Evolutionary conservation across 2,113 vertebrate species (phyloP).

Genomic region (Chloebia gouldiae): DNA sequence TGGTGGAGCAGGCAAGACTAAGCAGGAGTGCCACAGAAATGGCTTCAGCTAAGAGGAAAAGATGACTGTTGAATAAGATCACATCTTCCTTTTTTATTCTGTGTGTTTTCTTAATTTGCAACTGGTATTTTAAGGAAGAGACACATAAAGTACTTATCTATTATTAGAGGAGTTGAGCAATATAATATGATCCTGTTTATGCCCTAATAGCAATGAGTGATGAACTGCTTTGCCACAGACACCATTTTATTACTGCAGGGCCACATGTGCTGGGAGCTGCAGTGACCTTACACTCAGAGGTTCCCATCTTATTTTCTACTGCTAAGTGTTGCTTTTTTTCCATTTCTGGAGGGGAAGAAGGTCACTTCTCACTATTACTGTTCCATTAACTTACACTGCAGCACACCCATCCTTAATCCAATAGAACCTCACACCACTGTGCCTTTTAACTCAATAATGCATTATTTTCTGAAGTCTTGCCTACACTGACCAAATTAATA

Average conservation of each 20-base stretch:
- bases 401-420: constrained; percentile 51
- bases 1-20: background rate
- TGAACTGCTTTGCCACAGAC: constrained; percentile 20
- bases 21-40: background rate
- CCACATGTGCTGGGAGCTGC: constrained; percentile 28
- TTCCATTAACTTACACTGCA: constrained; percentile 61
- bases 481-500: constrained; percentile 14
- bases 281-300: constrained; percentile 52
- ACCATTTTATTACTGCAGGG: constrained; percentile 56
- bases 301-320: constrained; percentile 62
- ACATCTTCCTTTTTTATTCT: background rate
- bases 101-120: constrained; percentile 5
- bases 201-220: background rate
- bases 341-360: constrained; percentile 64
- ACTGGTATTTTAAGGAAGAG: background rate
- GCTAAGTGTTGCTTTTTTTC: constrained; percentile 63
- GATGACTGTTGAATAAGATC: background rate
- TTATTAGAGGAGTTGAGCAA: constrained; percentile 18
- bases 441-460: constrained; percentile 29
- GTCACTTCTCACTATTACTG: constrained; percentile 64
- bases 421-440: background rate
- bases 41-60: background rate
- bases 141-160: background rate
- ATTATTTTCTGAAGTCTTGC: constrained; percentile 30
- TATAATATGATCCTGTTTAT: background rate